A percentile compares a stretch with the other conserved stretches of the same genome.
Conservation (phyloP, 2,888 invertebrate species). For the Petrolisthes manimaculis region DNA sequence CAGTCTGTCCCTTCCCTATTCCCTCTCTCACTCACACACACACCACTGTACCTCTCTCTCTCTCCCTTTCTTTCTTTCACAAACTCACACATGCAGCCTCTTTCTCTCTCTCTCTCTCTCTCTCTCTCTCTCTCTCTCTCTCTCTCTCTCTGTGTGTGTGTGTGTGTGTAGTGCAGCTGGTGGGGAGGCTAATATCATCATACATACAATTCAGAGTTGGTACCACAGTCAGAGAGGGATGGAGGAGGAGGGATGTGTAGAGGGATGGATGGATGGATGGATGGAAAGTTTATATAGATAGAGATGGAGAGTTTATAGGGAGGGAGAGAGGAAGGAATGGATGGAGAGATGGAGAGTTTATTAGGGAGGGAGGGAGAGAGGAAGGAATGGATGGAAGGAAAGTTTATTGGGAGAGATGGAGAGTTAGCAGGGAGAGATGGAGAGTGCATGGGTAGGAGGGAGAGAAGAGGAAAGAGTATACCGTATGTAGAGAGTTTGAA, state of each 20-base stretch:
- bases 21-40: slow-evolving; percentile 20
- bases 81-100: not conserved
- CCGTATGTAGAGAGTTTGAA: too few relatives aligned
- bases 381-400: not conserved
- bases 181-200: slow-evolving; percentile 45
- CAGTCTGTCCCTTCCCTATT: not conserved
- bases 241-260: too few relatives aligned
- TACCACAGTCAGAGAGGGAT: too few relatives aligned
- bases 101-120: not conserved
- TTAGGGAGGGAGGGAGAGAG: not conserved
- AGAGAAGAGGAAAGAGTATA: slow-evolving; percentile 17
- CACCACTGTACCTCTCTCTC: not conserved
- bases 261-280: not conserved
- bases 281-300: not conserved
- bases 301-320: slow-evolving; percentile 32
- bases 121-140: slow-evolving; percentile 1
- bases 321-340: not conserved
- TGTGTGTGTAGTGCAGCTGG: slow-evolving; percentile 29
- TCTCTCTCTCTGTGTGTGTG: not conserved
- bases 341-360: slow-evolving; percentile 1
- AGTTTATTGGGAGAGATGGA: not conserved
- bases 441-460: not conserved
- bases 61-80: not conserved
- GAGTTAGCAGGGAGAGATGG: not conserved
- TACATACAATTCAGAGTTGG: too few relatives aligned